Evolutionary conservation across 2,113 vertebrate species (phyloP).

Genomic region (Bufo gargarizans): DNA sequence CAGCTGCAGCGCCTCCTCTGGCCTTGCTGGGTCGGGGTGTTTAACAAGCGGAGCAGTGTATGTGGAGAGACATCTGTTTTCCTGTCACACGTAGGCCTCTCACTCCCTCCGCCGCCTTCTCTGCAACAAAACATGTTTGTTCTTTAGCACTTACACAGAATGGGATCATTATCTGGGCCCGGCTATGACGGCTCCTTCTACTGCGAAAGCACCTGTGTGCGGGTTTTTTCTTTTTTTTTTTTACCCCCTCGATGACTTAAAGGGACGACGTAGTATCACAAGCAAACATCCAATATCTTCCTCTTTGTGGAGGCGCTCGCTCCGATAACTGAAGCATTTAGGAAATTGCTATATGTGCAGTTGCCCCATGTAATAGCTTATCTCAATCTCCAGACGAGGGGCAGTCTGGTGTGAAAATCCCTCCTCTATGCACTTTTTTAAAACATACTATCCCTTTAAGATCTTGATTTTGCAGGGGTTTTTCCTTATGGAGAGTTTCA

Average conservation of each 20-base stretch:
- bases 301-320: background rate
- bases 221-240: background rate
- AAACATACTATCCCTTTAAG: background rate
- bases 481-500: too few relatives aligned
- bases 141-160: conserved; percentile 28
- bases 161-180: conserved; percentile 20
- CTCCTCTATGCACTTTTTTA: background rate
- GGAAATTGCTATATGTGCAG: too few relatives aligned
- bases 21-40: background rate
- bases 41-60: conserved; percentile 22
- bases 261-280: background rate
- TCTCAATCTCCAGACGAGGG: too few relatives aligned
- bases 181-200: conserved; percentile 18
- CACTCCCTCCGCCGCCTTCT: conserved; percentile 33
- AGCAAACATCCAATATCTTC: background rate
- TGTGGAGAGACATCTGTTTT: conserved; percentile 54
- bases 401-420: background rate
- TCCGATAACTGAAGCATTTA: background rate
- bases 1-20: background rate
- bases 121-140: conserved; percentile 46
- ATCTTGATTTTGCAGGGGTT: background rate
- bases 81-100: conserved; percentile 45
- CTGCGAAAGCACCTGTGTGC: background rate
- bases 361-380: too few relatives aligned
- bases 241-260: background rate